phyloP scores from a whole-genome alignment of 2,113 vertebrate genomes.

The Phodopus roborovskii region DNA sequence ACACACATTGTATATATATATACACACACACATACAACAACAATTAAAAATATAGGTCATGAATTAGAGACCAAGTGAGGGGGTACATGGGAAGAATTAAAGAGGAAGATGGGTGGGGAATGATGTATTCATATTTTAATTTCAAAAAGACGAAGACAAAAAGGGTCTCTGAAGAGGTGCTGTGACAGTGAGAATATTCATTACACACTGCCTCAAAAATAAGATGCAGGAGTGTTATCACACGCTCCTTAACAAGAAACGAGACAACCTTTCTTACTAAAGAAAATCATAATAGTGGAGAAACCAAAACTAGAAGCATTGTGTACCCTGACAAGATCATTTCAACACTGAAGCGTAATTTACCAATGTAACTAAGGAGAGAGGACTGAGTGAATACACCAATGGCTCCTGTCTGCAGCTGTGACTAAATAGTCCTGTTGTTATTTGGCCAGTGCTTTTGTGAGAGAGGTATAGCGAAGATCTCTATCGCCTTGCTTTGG shows the following conservation, averaged over 20 bases:
- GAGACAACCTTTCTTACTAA: neutral
- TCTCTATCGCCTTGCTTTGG: too few relatives aligned
- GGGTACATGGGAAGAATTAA: neutral
- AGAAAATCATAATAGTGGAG: neutral
- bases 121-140: neutral
- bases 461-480: neutral
- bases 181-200: neutral
- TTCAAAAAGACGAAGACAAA: neutral
- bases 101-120: neutral
- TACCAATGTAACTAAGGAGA: too few relatives aligned
- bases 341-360: neutral
- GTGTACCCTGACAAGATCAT: neutral
- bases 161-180: neutral
- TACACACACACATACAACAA: neutral
- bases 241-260: neutral
- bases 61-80: neutral
- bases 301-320: neutral
- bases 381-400: neutral
- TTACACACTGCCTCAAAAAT: neutral
- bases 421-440: neutral
- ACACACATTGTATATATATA: neutral
- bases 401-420: neutral
- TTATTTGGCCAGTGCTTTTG: neutral
- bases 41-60: neutral
- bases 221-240: too few relatives aligned